These are phyloP conservation scores for Criorhina ranunculi DNA, from an alignment of 2,888 invertebrate species.

Conservation along the genomic window DNA sequence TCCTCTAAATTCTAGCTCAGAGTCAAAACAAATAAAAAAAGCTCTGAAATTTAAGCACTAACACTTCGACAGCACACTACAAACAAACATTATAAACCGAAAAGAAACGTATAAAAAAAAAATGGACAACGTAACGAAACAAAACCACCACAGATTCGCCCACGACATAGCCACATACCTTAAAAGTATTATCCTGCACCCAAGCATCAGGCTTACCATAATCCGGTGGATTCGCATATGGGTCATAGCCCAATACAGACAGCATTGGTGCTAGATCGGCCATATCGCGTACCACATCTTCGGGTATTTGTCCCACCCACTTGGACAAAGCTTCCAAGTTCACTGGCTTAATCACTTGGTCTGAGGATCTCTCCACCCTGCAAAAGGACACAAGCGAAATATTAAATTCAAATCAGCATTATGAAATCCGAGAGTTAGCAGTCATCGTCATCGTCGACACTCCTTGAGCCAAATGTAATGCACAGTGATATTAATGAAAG, in stretches of 20 bases:
- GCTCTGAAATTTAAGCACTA: conserved; percentile 75
- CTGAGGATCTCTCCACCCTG: conserved; percentile 98
- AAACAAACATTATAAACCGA: conserved; percentile 23
- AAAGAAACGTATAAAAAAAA: conserved; percentile 22
- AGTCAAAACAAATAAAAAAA: conserved; percentile 68
- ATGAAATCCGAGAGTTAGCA: not conserved
- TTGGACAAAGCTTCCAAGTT: conserved; percentile 97
- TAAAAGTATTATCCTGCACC: conserved; percentile 88
- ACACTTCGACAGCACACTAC: conserved; percentile 67
- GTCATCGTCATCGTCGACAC: not conserved
- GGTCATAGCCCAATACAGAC: conserved; percentile 96
- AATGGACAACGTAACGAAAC: not conserved
- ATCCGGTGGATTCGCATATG: conserved; percentile 97
- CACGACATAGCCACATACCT: conserved; percentile 81
- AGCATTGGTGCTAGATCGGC: conserved; percentile 97
- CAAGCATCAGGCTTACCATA: conserved; percentile 94
- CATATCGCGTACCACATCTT: conserved; percentile 97
- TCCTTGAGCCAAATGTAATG: not conserved
- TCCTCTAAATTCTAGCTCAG: no score
- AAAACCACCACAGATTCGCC: conserved; percentile 57
- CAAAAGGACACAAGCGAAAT: conserved; percentile 64
- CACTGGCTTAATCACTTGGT: conserved; percentile 99
- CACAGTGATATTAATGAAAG: conserved; percentile 47
- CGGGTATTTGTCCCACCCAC: conserved; percentile 95
- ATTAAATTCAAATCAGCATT: conserved; percentile 23